Percentiles rank a stretch among this genome's conserved stretches.
These are phyloP conservation scores for Hypocryptadius cinnamomeus DNA, from an alignment of 2,113 vertebrate genomes.

Conservation along the genomic window DNA sequence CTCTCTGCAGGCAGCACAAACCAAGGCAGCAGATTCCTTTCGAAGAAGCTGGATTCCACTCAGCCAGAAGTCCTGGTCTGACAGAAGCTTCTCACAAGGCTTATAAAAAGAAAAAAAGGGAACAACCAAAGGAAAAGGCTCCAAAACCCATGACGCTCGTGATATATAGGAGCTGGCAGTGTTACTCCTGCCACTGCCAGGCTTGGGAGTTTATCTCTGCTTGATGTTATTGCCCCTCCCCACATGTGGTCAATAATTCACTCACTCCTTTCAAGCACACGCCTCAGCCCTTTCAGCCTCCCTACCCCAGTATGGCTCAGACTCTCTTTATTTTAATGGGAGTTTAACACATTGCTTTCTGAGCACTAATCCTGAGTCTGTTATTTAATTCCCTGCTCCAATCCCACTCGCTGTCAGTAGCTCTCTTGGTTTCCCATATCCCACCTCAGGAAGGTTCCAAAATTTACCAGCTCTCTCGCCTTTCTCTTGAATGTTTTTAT, in stretches of 20 bases:
- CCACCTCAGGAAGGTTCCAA: neutral
- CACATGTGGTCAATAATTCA: constrained; percentile 28
- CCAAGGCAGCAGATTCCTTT: constrained; percentile 20
- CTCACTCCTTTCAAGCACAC: neutral
- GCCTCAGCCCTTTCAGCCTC: neutral
- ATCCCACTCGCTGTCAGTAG: neutral
- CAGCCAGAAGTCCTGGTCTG: constrained; percentile 1
- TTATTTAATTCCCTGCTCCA: neutral
- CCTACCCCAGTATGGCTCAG: neutral
- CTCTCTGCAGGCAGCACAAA: constrained; percentile 33
- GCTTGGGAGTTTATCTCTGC: neutral
- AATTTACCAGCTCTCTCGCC: neutral
- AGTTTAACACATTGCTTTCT: neutral
- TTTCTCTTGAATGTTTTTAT: neutral
- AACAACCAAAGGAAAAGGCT: constrained; percentile 35
- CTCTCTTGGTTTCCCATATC: neutral
- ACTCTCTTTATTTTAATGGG: neutral
- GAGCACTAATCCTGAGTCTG: neutral
- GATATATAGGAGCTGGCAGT: constrained; percentile 30
- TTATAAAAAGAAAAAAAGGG: constrained; percentile 35
- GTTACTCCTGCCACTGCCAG: neutral
- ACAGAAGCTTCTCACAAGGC: constrained; percentile 51
- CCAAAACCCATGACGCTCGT: neutral
- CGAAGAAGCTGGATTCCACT: constrained; percentile 27
- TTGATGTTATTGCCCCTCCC: neutral